Base-by-base conservation (phyloP, 1,140 invertebrate genomes). In the Dinoponera quadriceps region DNA sequence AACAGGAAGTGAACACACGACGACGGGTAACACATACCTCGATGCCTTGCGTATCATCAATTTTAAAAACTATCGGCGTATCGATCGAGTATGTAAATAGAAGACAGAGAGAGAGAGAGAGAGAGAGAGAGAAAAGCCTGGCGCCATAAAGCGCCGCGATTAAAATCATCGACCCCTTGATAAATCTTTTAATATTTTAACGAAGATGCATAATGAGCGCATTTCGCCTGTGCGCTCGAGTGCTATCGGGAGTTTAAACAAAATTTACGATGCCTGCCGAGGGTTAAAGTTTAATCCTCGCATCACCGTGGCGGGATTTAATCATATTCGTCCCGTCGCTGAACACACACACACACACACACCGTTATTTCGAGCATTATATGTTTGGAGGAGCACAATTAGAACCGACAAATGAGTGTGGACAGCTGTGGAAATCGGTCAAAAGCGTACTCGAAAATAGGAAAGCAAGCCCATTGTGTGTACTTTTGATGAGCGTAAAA, bases 401-500 rank as follows among this genome's bases (percentile, higher is more conserved):
- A 82, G 18, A 80, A 65, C 62, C 51, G 73, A 57, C 16, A 84
- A 74, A 81, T 72, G 48, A 74, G 62, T 57, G 71, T 38, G 22
- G 66, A 54, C 48, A 69, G n/a, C 27, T 4, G 25, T 22, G 44
- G 44, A 72, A 71, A 78, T 63, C 63, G 54, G 25, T 86, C 54
- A 69, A 74, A 86, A 85, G 75, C 55, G 1, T 22, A 14, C 49
- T 49, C 29, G 68, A 81, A 44, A 57, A 62, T 59, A 48, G 59
- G 55, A 82, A 49, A 48, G 55, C 33, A 18, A 33, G 20, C 5
- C 48, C 25, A 63, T 73, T 85, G 75, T 66, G 75, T 66, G 33
- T 86, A 71, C 66, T 54, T 49, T 57, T 84, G 74, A 85, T 29
- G 68, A 82, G 63, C n/a, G 55, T 73, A 82, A 75, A 82, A 85